Base-by-base conservation (phyloP, 1,140 invertebrate genomes). In the Trichonephila clavipes region DNA sequence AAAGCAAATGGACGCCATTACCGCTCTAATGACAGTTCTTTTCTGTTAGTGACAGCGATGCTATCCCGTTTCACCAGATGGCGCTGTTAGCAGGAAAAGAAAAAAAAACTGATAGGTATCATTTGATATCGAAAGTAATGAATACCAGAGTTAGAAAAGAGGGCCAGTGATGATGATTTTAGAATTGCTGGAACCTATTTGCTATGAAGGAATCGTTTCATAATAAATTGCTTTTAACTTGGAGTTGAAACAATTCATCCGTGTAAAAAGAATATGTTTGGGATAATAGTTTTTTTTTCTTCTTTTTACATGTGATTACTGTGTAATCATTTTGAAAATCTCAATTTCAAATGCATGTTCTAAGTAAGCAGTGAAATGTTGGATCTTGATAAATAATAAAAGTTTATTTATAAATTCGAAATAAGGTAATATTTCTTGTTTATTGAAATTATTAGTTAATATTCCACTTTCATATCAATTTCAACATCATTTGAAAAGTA, bases 1-100 rank as follows among this genome's bases (percentile, higher is more conserved):
- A 66, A 62, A 19, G 59, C n/a, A 87, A 87, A 87, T 87, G 85
- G 85, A 87, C 61, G 85, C 85, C 28, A 87, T 87, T 87, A 87
- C 61, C 14, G 61, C 24, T 21, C 59, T 87, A 87, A 87, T 61
- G 85, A 87, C 85, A 87, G 85, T 87, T 87, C 85, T 87, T 87
- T 51, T 87, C 85, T 87, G 85, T 16, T 34, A 21, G 85, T 87
- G 85, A 87, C 85, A 87, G 85, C n/a, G 85, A 87, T 40, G 58
- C 85, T 18, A 87, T 64, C 51, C n/a, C 24, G 61, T 61, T 77
- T 28, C 85, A 28, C 16, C 85, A 87, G 58, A 87, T 87, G 85
- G 85, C 28, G 85, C 28, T 58, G 58, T 87, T 64, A 19, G 28
- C 21, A 62, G 14, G 59, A 19, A 40, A 28, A 62, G 8, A 61